Evolutionary conservation across 2,888 invertebrate species (phyloP).

Genomic region (Drosophila limbata): DNA sequence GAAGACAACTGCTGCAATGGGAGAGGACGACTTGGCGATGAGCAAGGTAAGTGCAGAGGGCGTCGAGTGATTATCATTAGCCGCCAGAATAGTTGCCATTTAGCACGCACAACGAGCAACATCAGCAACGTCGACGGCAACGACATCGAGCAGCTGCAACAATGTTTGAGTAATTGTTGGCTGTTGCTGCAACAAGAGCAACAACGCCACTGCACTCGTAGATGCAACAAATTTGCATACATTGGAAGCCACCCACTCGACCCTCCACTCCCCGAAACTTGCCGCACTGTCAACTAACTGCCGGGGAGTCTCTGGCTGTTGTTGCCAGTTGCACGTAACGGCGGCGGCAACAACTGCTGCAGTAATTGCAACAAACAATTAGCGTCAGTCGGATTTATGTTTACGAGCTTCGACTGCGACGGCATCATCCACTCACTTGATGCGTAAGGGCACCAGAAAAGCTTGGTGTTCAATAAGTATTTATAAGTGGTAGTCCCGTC

Average conservation of each 20-base stretch:
- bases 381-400: conserved; percentile 80
- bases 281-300: conserved; percentile 49
- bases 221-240: conserved; percentile 74
- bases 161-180: conserved; percentile 80
- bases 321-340: conserved; percentile 61
- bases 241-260: conserved; percentile 5
- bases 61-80: conserved; percentile 77
- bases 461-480: conserved; percentile 41
- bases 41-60: conserved; percentile 31
- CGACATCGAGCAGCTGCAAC: conserved; percentile 57
- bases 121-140: conserved; percentile 28
- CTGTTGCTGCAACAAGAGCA: conserved; percentile 57
- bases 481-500: background rate
- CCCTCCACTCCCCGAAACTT: background rate
- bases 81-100: conserved; percentile 72
- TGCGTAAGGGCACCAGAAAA: conserved; percentile 1
- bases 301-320: conserved; percentile 2
- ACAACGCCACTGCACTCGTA: conserved; percentile 24
- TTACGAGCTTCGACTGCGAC: conserved; percentile 64
- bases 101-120: conserved; percentile 70
- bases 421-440: conserved; percentile 27
- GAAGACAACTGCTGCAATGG: background rate
- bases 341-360: conserved; percentile 63
- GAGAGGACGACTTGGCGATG: background rate
- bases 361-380: conserved; percentile 82